Evolutionary conservation across 2,888 invertebrate species (phyloP), one percentile per base, ranked within the genome.

Genomic region (Dioctria linearis): DNA sequence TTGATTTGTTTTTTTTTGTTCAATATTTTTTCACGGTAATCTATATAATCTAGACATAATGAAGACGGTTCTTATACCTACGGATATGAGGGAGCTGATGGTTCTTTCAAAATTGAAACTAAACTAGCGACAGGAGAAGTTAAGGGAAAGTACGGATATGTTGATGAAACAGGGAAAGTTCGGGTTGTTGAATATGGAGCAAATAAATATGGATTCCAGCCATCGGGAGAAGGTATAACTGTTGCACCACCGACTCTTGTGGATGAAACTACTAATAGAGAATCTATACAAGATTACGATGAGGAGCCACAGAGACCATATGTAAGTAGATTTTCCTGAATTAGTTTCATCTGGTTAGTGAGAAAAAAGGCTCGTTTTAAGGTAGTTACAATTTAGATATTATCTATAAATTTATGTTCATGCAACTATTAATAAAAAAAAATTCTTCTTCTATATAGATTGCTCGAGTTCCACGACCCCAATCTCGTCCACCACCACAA

Each of bases 1-100:
- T 25, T 25, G 25, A 25, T 25, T 8, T 2, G 61, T 25, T 37
- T 25, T 37, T 25, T 61, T 4, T 39, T 5, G 46, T 80, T 80
- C 25, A 51, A 46, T 5, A n/a, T 49, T 73, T 66, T 82, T 90
- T 90, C 3, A 65, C 11, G 39, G 3, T 13, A 51, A 49, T 6
- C 40, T 43, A 3, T 11, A 59, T 9, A 46, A 54, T 43, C n/a
- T 88, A 94, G 95, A 87, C 96, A 95, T 90, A 95, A 96, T 85
- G 95, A 96, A 87, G 96, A 96, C 86, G 96, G 96, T 78, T 96
- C 96, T 0, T 97, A 97, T 89, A 96, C 96, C 0, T 96, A 96
- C 86, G 96, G 96, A 0, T 96, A 95, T 88, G 96, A 96, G 87
- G 94, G 94, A 3, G 96, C 93, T 46, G 96, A 97, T 86, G 96